Evolutionary conservation across 2,113 vertebrate genomes (phyloP).

Genomic region (Paracanthobrama guichenoti): DNA sequence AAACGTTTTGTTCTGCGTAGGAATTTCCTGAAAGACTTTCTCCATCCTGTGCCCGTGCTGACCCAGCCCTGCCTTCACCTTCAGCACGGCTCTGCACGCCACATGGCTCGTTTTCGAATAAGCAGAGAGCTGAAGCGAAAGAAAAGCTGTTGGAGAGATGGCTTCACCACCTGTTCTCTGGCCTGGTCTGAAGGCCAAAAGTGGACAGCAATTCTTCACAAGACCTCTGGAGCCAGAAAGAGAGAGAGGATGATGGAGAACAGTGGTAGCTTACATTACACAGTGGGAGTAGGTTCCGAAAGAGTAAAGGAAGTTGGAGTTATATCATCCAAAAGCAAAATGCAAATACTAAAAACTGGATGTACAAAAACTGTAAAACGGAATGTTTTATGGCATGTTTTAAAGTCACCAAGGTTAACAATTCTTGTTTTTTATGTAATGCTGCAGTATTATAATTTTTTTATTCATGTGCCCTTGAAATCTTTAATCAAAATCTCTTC

Average conservation of each 20-base stretch:
- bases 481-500: too few relatives aligned
- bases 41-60: constrained; percentile 8
- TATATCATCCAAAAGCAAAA: not conserved
- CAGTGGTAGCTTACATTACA: not conserved
- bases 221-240: constrained; percentile 3
- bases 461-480: too few relatives aligned
- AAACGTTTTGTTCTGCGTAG: constrained; percentile 36
- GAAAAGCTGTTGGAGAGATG: constrained; percentile 29
- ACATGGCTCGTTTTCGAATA: constrained; percentile 39
- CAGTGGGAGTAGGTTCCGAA: not conserved
- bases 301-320: not conserved
- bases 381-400: not conserved
- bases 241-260: not conserved
- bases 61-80: constrained; percentile 9
- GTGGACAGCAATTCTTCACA: constrained; percentile 26
- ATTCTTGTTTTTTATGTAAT: too few relatives aligned
- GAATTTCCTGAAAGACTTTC: constrained; percentile 43
- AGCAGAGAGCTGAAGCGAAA: not conserved
- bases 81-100: not conserved
- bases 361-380: not conserved
- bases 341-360: not conserved
- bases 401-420: too few relatives aligned
- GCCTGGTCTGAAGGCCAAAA: constrained; percentile 25
- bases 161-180: constrained; percentile 32
- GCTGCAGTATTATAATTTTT: too few relatives aligned